Conservation (phyloP, 2,797 vertebrate genomes). For the Rousettus madagascariensis region DNA sequence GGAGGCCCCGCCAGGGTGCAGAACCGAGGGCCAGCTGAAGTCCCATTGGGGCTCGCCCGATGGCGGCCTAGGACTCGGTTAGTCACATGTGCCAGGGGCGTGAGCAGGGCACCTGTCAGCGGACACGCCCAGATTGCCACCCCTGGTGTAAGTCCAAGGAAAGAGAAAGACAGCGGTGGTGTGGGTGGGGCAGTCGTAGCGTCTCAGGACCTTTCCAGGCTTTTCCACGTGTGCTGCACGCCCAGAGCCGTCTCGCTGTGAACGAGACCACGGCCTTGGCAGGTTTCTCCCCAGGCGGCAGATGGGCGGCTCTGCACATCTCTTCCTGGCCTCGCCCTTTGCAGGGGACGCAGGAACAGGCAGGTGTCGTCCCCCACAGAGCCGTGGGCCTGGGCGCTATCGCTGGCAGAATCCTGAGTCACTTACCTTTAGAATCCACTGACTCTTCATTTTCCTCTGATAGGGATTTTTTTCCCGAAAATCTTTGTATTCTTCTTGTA, state of each 20-base stretch:
- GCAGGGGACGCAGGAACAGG: not conserved
- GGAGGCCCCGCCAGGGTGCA: not conserved
- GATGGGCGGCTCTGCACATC: too few relatives aligned
- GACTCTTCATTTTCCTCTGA: not conserved
- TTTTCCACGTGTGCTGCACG: fast-evolving
- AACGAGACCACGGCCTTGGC: not conserved
- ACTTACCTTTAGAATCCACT: not conserved
- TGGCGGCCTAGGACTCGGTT: not conserved
- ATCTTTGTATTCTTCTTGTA: not conserved
- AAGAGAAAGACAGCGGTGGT: fast-evolving
- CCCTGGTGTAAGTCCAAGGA: not conserved
- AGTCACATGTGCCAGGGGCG: not conserved
- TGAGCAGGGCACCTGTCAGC: not conserved
- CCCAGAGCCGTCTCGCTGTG: not conserved
- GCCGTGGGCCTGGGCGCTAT: not conserved
- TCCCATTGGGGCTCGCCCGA: not conserved
- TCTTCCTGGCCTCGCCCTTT: fast-evolving
- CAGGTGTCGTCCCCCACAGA: not conserved
- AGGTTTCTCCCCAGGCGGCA: not conserved
- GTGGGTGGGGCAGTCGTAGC: fast-evolving
- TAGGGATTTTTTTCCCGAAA: not conserved
- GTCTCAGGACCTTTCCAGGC: not conserved
- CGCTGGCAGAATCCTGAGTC: fast-evolving
- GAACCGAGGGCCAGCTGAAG: not conserved
- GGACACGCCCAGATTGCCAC: fast-evolving